Evolutionary conservation across 2,888 invertebrate genomes (phyloP).

Genomic region (Frankliniella fusca): DNA sequence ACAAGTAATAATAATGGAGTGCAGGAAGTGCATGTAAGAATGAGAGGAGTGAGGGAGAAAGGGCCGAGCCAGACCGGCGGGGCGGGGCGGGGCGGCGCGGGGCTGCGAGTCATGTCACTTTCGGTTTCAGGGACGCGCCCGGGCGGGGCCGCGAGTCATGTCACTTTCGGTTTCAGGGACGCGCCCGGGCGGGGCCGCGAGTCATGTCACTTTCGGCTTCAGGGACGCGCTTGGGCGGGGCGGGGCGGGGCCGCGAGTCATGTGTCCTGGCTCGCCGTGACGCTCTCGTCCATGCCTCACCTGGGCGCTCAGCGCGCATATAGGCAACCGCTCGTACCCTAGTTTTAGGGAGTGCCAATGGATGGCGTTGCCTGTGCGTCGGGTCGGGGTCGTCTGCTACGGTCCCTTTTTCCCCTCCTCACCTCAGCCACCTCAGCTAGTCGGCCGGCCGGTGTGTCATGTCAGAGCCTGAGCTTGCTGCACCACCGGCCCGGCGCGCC

Average conservation of each 20-base stretch:
- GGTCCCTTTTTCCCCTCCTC: no score
- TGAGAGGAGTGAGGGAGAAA: neutral
- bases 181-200: neutral
- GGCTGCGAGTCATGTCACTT: neutral
- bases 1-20: neutral
- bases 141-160: neutral
- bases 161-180: slow-evolving; percentile 15
- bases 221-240: neutral
- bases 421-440: no score
- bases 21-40: neutral
- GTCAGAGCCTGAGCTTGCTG: no score
- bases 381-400: no score
- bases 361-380: no score
- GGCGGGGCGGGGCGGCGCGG: neutral
- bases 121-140: slow-evolving; percentile 4
- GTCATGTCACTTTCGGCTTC: neutral
- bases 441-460: no score
- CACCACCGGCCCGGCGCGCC: no score
- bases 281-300: no score
- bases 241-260: neutral
- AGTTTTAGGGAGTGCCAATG: no score
- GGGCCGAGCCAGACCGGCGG: neutral
- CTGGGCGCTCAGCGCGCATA: no score
- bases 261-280: no score
- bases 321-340: no score